Evolutionary conservation across 2,888 invertebrate genomes (phyloP), one percentile per base, ranked within the genome.

Genomic region (Phengaris arion): DNA sequence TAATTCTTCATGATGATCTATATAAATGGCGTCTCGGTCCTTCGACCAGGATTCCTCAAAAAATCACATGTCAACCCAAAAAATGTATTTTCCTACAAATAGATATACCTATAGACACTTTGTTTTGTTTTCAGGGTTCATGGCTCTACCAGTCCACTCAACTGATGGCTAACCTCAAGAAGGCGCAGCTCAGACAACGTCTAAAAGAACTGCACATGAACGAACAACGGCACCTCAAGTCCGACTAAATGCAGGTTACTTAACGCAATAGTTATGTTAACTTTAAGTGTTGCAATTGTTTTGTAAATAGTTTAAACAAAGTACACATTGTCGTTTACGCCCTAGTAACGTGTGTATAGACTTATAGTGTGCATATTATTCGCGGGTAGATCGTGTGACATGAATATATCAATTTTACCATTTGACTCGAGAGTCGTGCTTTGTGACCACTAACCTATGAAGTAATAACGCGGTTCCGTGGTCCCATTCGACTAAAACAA

Each of bases 71-170:
- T 35, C 35, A 35, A 35, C 13, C 12, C 35, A 12, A 64, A 2
- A 52, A 52, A 52, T 52, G 9, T 12, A 48, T 48, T 48, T 1
- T 48, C 6, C 6, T 48, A 48, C 48, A 48, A 48, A 35, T 35
- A 35, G 4, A 35, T 35, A 15, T 22, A 15, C 15, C 13, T 13
- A 45, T 68, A 10, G 13, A 68, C 7, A 68, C 13, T 45, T n/a
- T 9, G 0, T 48, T 69, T 57, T 57, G 7, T 80, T 93, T 94
- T 15, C 89, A 98, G 98, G 97, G 97, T 75, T 96, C 97, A 80
- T 98, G 98, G 98, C 90, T 98, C 76, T 98, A 97, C 88, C 97
- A 96, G 83, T 98, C 98, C 0, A 97, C 98, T 74, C 96, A 97
- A 87, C 92, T 98, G 82, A 98, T 98, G 97, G 95, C 96, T 45